A percentile compares a stretch with the other conserved stretches of the same genome.
phyloP scores from a whole-genome alignment of 2,113 vertebrate genomes.

The Dolichallabes microphthalmus region DNA sequence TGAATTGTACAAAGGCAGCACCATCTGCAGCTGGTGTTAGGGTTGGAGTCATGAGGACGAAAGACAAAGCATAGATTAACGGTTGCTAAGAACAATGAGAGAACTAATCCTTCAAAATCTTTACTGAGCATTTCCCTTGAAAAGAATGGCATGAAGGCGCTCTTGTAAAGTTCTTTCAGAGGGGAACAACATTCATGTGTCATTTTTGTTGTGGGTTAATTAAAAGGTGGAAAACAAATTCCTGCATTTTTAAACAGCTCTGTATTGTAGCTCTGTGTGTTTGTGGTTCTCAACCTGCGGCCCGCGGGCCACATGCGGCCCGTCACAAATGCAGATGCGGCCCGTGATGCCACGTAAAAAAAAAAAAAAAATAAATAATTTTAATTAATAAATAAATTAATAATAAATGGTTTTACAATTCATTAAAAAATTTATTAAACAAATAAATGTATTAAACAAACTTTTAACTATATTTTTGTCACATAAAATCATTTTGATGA shows the following conservation, averaged over 20 bases:
- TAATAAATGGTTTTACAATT: too few species aligned
- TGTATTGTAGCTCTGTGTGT: constrained; percentile 6
- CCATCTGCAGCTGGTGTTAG: constrained; percentile 49
- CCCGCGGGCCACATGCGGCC: too few species aligned
- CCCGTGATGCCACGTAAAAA: too few species aligned
- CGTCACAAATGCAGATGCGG: too few species aligned
- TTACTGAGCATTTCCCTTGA: constrained; percentile 47
- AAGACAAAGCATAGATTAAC: constrained; percentile 52
- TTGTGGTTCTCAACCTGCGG: too few species aligned
- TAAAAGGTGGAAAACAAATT: constrained; percentile 40
- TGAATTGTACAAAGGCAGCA: constrained; percentile 48
- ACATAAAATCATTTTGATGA: too few species aligned
- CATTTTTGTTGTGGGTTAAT: constrained; percentile 47
- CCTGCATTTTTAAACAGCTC: constrained; percentile 35
- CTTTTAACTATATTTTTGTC: too few species aligned
- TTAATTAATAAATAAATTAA: too few species aligned
- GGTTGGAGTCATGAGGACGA: constrained; percentile 38
- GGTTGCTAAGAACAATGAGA: constrained; percentile 53
- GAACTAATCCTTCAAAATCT: constrained; percentile 57
- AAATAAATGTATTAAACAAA: too few species aligned
- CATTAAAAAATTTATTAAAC: too few species aligned
- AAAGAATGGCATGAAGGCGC: constrained; percentile 51
- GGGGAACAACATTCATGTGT: constrained; percentile 42
- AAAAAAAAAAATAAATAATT: too few species aligned
- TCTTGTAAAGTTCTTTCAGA: constrained; percentile 45